These are phyloP conservation scores for Chunga burmeisteri DNA, from an alignment of 2,113 vertebrate genomes.

Conservation along the genomic window DNA sequence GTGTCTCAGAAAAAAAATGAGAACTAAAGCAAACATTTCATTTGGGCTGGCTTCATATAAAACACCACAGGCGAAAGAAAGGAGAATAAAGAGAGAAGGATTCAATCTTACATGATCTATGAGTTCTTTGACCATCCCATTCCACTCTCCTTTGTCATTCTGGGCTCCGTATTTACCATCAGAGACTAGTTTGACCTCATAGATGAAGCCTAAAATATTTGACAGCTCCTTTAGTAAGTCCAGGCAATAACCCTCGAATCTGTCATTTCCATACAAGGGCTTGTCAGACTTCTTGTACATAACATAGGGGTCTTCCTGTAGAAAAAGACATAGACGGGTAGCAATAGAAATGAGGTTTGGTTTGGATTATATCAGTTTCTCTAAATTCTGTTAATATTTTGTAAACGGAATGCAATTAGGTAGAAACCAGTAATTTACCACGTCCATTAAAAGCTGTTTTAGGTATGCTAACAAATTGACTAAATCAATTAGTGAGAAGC, in stretches of 20 bases:
- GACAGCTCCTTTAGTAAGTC: constrained; percentile 96
- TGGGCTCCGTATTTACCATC: constrained; percentile 99
- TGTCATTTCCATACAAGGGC: constrained; percentile 94
- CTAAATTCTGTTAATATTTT: background rate
- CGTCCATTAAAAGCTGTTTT: background rate
- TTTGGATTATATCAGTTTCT: background rate
- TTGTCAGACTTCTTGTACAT: constrained; percentile 99
- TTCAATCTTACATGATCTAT: constrained; percentile 91
- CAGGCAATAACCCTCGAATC: constrained; percentile 97
- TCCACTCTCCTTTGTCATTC: constrained; percentile 98
- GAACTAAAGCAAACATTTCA: background rate
- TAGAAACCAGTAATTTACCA: background rate
- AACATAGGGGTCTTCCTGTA: constrained; percentile 96
- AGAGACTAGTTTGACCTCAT: constrained; percentile 92
- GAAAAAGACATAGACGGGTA: background rate
- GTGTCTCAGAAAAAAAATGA: background rate
- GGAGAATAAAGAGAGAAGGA: background rate
- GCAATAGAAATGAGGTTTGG: background rate
- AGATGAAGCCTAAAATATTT: constrained; percentile 94
- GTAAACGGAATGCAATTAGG: background rate
- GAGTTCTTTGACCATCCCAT: constrained; percentile 97
- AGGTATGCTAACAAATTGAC: background rate
- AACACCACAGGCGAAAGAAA: background rate
- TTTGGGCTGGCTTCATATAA: background rate
- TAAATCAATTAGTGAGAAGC: background rate